Percentiles rank a stretch among this genome's conserved stretches.
Conservation (phyloP, 2,797 vertebrate genomes). For the Enteromius mattozi region DNA sequence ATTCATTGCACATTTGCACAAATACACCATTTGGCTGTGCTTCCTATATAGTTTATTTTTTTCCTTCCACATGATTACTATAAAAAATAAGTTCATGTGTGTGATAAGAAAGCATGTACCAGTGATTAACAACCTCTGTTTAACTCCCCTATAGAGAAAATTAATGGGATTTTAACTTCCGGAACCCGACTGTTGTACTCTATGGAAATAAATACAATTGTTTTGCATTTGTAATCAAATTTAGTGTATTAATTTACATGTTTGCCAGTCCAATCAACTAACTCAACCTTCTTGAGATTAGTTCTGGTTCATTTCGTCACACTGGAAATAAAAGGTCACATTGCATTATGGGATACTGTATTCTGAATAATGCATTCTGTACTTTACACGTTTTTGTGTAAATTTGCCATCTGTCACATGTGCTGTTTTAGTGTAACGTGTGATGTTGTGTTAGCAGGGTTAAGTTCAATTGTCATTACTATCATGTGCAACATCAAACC, state of each 20-base stretch:
- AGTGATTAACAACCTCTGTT: not conserved
- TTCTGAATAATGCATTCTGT: not conserved
- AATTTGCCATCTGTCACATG: not conserved
- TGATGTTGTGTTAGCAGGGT: not conserved
- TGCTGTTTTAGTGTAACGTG: not conserved
- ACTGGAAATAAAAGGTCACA: not conserved
- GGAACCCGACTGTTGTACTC: not conserved
- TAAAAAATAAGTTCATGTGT: not conserved
- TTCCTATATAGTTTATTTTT: not conserved
- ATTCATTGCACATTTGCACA: not conserved
- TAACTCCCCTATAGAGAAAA: not conserved
- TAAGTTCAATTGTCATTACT: not conserved
- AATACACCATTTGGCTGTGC: not conserved
- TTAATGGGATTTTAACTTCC: not conserved
- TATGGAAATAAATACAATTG: not conserved
- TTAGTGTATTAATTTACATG: not conserved
- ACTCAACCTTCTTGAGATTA: not conserved
- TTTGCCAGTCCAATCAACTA: not conserved
- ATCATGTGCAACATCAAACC: not conserved
- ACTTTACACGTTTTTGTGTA: not conserved
- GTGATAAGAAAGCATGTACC: not conserved
- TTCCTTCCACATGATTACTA: not conserved
- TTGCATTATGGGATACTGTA: not conserved
- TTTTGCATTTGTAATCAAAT: not conserved
- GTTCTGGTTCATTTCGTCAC: not conserved